These are phyloP conservation scores for Microplitis mediator DNA, from an alignment of 1,140 invertebrate genomes.

Conservation along the genomic window DNA sequence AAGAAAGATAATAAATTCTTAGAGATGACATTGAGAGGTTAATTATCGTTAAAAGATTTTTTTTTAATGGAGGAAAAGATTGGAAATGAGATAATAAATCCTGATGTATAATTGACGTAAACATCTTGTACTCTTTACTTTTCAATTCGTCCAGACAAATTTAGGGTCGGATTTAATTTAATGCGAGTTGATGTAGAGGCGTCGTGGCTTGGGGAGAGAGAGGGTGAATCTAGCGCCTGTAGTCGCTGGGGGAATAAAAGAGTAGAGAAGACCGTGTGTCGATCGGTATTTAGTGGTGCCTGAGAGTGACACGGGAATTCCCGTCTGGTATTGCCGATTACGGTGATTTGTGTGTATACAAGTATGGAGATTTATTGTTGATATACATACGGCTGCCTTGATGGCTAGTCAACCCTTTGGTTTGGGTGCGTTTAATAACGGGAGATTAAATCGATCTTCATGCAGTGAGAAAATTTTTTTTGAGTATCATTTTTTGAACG, in stretches of 20 bases:
- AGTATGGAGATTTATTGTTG: not conserved
- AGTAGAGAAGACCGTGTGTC: constrained; percentile 34
- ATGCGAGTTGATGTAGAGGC: constrained; percentile 45
- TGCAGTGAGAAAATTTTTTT: no score
- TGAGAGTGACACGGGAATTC: constrained; percentile 52
- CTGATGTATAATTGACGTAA: not conserved
- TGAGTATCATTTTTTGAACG: no score
- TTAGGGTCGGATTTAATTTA: constrained; percentile 60
- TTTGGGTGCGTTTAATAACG: no score
- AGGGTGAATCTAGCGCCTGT: constrained; percentile 26
- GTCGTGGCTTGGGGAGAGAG: constrained; percentile 26
- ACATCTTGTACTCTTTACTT: not conserved
- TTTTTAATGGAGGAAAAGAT: not conserved
- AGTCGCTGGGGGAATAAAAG: constrained; percentile 37
- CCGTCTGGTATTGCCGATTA: not conserved
- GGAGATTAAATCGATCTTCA: no score
- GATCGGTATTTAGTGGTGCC: constrained; percentile 59
- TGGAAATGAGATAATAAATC: not conserved
- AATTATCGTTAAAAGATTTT: not conserved
- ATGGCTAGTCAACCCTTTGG: no score
- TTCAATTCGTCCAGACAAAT: constrained; percentile 30
- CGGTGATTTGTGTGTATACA: not conserved
- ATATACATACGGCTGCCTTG: no score
- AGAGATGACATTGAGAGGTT: not conserved
- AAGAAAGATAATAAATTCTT: no score